Evolutionary conservation across 2,113 vertebrate species (phyloP), one percentile per base, ranked within the genome.

Genomic region (Uropsilus gracilis): DNA sequence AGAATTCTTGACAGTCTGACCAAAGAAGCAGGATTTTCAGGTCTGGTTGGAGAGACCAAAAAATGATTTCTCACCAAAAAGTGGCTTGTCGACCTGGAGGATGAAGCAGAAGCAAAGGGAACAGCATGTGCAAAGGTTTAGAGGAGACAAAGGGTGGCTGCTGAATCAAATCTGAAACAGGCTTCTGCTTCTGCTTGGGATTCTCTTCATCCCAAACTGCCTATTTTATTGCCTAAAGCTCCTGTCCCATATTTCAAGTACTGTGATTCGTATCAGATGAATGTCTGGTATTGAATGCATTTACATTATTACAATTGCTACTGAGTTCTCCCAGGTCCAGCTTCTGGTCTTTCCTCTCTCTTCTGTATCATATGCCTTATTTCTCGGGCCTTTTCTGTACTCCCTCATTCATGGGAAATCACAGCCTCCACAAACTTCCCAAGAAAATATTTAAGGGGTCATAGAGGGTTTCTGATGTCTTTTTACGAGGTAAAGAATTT

Each of bases 131-230:
- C 5, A 8, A 72, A 92, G 42, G 22, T 2, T 30, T 14, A 18
- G 22, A 6, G 2, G 4, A 53, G 76, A 8, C 0, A 12, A 6
- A 68, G 9, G 20, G 11, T 6, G 1, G 24, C 6, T 34, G 18
- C 55, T 71, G 34, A 42, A 22, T 24, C 59, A 22, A 3, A 63
- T 68, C 39, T 39, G 59, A 9, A 30, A 68, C 32, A 37, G 26
- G 13, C 5, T 71, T 10, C 4, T 76, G 72, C 6, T 28, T 57
- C n/a, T 18, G 1, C 59, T 39, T 83, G 28, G 1, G 34, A 90
- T 64, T 86, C 39, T 76, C 44, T 14, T 86, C 30, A 64, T 20
- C 8, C 4, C 59, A 50, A 6, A 50, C 61, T 24, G 48, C 57
- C 30, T 46, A 18, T 50, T 69, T 68, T 26, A 53, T 6, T 53